Base-by-base conservation (phyloP, 64 coral and sea anemone genomes). In the Actinia equina region DNA sequence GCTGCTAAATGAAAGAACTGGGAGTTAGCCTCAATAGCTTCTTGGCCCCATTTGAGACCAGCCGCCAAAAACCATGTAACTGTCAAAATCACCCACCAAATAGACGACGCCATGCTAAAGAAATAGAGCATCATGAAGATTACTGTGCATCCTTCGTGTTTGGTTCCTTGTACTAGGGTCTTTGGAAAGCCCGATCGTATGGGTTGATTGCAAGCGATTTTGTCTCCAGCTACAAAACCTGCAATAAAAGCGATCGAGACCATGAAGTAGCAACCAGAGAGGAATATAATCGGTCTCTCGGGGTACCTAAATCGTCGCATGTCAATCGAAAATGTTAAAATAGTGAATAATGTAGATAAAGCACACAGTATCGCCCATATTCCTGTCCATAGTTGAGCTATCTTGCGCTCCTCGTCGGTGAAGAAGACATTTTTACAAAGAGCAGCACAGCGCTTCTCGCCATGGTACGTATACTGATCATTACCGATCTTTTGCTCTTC, bases 261-360 rank as follows among this genome's bases (percentile, higher is more conserved):
- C 97, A 99, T 99, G 30, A 99, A 99, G 82, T 99, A 99, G 65
- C 97, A 99, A 7, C 93, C 97, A 2, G 97, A 99, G 4, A 99
- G 87, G 59, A 99, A 99, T 45, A 99, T 99, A 19, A 99, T 99
- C 17, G 97, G 97, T 85, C 97, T 84, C 74, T 99, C 97, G 0
- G 97, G 97, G 84, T 99, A 99, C 12, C 97, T 88, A 93, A 99
- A 99, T 43, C 97, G 94, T 14, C 91, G 82, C 93, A 93, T 99
- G 57, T 99, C 93, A 44, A 99, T 99, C 49, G 93, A 77, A 54
- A 99, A 99, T n/a, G 97, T 99, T 27, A 94, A 77, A 80, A 95
- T 88, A 1, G 97, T 99, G 46, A 99, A 99, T 15, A 99, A 84
- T 0, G 97, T 99, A 42, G 97, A 99, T 17, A 95, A 65, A 7